Base-by-base conservation (phyloP, 2,888 invertebrate species). In the Augochlorella aurata region DNA sequence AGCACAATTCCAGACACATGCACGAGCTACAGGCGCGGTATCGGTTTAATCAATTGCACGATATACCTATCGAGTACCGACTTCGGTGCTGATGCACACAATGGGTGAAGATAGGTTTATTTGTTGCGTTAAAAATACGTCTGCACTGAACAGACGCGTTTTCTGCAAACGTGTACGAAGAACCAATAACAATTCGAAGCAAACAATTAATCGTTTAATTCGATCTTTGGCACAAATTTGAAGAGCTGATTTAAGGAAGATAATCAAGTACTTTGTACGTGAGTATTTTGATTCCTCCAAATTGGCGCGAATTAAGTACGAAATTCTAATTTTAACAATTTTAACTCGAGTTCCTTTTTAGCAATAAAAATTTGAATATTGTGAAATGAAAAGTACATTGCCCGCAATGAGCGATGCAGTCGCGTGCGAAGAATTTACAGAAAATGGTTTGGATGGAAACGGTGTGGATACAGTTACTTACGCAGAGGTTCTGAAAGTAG, bases 21-120 rank as follows among this genome's bases (percentile, higher is more conserved):
- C 82, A 86, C 87, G 86, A 91, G 91, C 91, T 91, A 90, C 91
- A 91, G 89, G 89, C 88, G 84, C 82, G 83, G 82, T 79, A 82
- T 81, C 79, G 70, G 77, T 74, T 84, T 87, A 89, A 90, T 91
- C 89, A 87, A 91, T 88, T 85, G 79, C 74, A 61, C 77, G 58
- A 80, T 63, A 67, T 73, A 38, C 38, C 38, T 38, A 79, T 84
- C 81, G 68, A 77, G 58, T 66, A 47, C 65, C 29, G 74, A 83
- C 81, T 84, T 83, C 73, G 72, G 81, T 75, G 79, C 38, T 18
- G 73, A 68, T 58, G n/a, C 73, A 66, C 73, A 66, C 69, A 61
- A 74, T 77, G n/a, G 54, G 21, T 38, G 54, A 38, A 49, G 74
- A 81, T 45, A 14, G 61, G 45, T 50, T 61, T 54, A n/a, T 14